A percentile compares a stretch with the other conserved stretches of the same genome.
phyloP scores from a whole-genome alignment of 1,140 invertebrate species.

The Mercenaria mercenaria region DNA sequence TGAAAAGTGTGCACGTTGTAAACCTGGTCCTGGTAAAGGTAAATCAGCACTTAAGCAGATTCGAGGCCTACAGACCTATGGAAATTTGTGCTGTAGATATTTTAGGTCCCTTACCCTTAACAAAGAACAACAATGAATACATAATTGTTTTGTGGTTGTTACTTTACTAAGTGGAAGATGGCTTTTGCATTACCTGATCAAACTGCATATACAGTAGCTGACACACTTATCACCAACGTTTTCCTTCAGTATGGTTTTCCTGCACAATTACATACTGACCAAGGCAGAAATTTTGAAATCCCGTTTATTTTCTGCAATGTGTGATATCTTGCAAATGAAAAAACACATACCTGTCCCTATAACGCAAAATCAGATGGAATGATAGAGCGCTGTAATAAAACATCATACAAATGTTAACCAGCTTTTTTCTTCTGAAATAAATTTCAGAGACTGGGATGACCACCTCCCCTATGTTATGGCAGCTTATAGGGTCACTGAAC shows the following conservation, averaged over 20 bases:
- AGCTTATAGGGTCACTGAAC: slow-evolving; percentile 66
- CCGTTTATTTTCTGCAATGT: slow-evolving; percentile 70
- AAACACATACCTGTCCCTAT: slow-evolving; percentile 78
- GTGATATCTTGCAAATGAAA: slow-evolving; percentile 60
- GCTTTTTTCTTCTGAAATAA: slow-evolving; percentile 52
- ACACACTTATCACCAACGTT: slow-evolving; percentile 70
- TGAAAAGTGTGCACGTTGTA: slow-evolving; percentile 67
- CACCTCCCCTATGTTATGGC: slow-evolving; percentile 71
- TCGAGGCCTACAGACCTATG: slow-evolving; percentile 4
- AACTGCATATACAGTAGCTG: slow-evolving; percentile 70
- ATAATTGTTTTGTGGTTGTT: slow-evolving; percentile 74
- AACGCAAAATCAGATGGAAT: slow-evolving; percentile 82
- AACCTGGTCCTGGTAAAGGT: slow-evolving; percentile 58
- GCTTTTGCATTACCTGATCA: slow-evolving; percentile 75
- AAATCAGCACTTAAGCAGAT: slow-evolving; percentile 46
- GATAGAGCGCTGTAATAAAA: slow-evolving; percentile 79
- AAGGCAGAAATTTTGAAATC: slow-evolving; percentile 70
- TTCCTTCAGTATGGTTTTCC: slow-evolving; percentile 64
- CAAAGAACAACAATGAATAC: slow-evolving; percentile 74
- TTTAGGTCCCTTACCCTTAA: slow-evolving; percentile 58
- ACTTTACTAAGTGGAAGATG: slow-evolving; percentile 79
- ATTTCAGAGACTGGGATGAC: slow-evolving; percentile 73
- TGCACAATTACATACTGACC: slow-evolving; percentile 69
- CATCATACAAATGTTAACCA: slow-evolving; percentile 70
- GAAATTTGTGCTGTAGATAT: slow-evolving; percentile 66